Evolutionary conservation across 2,797 vertebrate species (phyloP).

Genomic region (Rhincodon typus): DNA sequence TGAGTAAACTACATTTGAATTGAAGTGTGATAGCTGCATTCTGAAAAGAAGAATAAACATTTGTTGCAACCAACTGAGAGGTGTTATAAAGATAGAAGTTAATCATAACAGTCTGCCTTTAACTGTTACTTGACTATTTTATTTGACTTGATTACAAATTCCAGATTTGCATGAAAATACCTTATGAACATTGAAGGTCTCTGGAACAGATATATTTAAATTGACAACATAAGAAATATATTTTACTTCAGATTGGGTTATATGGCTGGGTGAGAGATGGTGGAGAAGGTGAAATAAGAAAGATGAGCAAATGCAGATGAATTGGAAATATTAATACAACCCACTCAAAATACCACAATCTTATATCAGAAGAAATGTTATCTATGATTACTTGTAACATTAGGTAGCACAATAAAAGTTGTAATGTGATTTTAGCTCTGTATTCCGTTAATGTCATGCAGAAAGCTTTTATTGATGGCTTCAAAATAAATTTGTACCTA

Average conservation of each 20-base stretch:
- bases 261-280: not conserved
- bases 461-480: not conserved
- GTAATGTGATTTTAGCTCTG: not conserved
- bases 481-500: not conserved
- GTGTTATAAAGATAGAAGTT: no score
- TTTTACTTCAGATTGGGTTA: not conserved
- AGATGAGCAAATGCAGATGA: not conserved
- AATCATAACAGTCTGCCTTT: not conserved
- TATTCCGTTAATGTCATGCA: not conserved
- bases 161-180: not conserved
- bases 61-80: no score
- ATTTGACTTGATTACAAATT: not conserved
- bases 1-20: no score
- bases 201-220: not conserved
- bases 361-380: not conserved
- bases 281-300: not conserved
- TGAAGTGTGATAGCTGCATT: no score
- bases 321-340: no score
- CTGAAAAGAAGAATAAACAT: no score
- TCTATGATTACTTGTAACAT: slow-evolving; percentile 16
- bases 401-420: not conserved
- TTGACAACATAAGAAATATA: not conserved
- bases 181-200: not conserved
- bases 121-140: not conserved
- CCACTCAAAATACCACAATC: no score